Conservation (phyloP, 2,888 invertebrate genomes). For the Rutpela maculata region DNA sequence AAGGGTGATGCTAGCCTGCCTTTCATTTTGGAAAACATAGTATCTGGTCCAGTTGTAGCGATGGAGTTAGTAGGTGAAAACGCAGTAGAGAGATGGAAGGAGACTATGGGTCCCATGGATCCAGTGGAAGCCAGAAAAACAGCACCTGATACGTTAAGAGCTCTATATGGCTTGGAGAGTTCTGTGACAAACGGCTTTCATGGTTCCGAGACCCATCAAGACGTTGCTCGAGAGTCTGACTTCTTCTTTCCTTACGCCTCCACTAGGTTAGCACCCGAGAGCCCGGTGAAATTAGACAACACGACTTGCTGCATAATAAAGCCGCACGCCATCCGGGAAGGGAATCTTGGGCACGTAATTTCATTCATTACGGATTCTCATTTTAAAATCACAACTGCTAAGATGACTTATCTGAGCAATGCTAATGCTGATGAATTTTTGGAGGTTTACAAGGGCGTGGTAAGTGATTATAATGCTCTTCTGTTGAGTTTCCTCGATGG, state of each 20-base stretch:
- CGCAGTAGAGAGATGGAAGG: slow-evolving; percentile 78
- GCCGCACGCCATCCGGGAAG: slow-evolving; percentile 90
- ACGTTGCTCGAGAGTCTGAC: slow-evolving; percentile 76
- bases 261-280: slow-evolving; percentile 60
- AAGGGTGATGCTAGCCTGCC: slow-evolving; percentile 79
- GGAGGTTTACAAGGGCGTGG: slow-evolving; percentile 93
- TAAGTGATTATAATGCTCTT: slow-evolving; percentile 87
- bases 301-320: slow-evolving; percentile 91
- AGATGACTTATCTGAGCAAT: slow-evolving; percentile 86
- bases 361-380: slow-evolving; percentile 82
- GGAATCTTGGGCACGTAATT: slow-evolving; percentile 83
- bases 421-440: slow-evolving; percentile 93
- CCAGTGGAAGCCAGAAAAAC: slow-evolving; percentile 77
- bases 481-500: slow-evolving; percentile 90
- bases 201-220: slow-evolving; percentile 78
- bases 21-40: slow-evolving; percentile 81
- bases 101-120: slow-evolving; percentile 80
- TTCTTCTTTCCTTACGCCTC: slow-evolving; percentile 78
- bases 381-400: slow-evolving; percentile 87
- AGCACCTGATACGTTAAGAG: slow-evolving; percentile 79
- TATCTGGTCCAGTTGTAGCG: slow-evolving; percentile 82
- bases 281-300: slow-evolving; percentile 79
- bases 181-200: slow-evolving; percentile 83
- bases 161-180: slow-evolving; percentile 80
- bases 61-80: slow-evolving; percentile 85